A percentile compares a stretch with the other conserved stretches of the same genome.
phyloP scores from a whole-genome alignment of 2,888 invertebrate species.

The Dugesia japonica region DNA sequence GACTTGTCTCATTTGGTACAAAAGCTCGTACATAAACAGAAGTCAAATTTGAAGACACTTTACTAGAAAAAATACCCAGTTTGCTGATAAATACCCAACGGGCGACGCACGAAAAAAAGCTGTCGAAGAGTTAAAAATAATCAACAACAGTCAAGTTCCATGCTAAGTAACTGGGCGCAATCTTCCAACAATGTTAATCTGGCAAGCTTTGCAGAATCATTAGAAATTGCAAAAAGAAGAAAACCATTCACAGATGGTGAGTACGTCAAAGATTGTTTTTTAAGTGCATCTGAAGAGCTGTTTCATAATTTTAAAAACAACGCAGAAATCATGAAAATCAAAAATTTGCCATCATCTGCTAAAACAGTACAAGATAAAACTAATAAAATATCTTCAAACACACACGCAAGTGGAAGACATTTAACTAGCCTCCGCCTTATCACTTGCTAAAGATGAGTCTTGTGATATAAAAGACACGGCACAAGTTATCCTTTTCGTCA shows the following conservation, averaged over 20 bases:
- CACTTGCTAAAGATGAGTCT: neutral
- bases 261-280: slow-evolving; percentile 9
- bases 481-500: slow-evolving; percentile 1
- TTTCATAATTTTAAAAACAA: neutral
- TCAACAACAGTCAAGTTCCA: neutral
- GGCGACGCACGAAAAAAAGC: neutral
- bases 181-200: neutral
- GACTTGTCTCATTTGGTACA: neutral
- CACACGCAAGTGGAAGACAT: slow-evolving; percentile 7
- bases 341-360: neutral
- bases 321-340: slow-evolving; percentile 9
- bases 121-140: too few relatives aligned
- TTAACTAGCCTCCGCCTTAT: neutral
- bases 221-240: neutral
- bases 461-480: too few relatives aligned
- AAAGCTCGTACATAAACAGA: neutral
- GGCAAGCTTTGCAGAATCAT: neutral
- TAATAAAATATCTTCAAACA: neutral
- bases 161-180: neutral
- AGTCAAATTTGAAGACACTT: neutral
- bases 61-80: neutral
- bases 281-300: neutral
- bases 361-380: slow-evolving; percentile 10
- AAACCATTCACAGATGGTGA: neutral
- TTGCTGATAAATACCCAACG: neutral